Base-by-base conservation (phyloP, 2,113 vertebrate species). In the Camelus dromedarius region DNA sequence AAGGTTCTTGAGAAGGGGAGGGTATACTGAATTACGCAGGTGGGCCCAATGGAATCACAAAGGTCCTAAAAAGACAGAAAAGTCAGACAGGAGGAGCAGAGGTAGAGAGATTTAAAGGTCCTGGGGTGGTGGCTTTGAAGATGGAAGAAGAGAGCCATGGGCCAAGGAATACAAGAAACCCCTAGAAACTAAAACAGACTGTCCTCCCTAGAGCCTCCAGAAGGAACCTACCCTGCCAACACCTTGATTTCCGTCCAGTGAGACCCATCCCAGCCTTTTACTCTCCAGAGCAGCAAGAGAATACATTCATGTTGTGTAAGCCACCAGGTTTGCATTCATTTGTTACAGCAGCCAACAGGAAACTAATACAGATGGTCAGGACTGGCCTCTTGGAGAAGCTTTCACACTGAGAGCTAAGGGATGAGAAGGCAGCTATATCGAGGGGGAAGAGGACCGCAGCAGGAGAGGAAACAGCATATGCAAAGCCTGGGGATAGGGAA, bases 401-500 rank as follows among this genome's bases (percentile, higher is more conserved):
- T 54, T 73, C 2, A 76, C 6, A 46, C 32, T 6, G 20, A 67
- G n/a, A 48, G 4, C 12, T 20, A 16, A 62, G 20, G 24, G 32
- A 38, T 4, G 67, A 72, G 52, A 7, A 18, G 15, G 30, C 0
- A 18, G 14, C 8, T 11, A 22, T 0, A 5, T 0, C 22, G 19
- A 79, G 5, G 16, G 18, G 28, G 7, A 3, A 48, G 46, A 26
- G 11, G 42, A 60, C 6, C 24, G n/a, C 0, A 3, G 32, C n/a
- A 76, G 56, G 56, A 28, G 13, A 52, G 46, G 56, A 62, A 32
- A 50, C 6, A 56, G 42, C 10, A 9, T 0, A 3, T 0, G 48
- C 38, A 42, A 73, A 19, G 10, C 18, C 32, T 32, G 2, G 3
- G 13, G 14, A 9, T 1, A 19, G 6, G 8, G 10, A 75, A 82